These are phyloP conservation scores for Maconellicoccus hirsutus DNA, from an alignment of 1,140 invertebrate genomes.

Conservation along the genomic window DNA sequence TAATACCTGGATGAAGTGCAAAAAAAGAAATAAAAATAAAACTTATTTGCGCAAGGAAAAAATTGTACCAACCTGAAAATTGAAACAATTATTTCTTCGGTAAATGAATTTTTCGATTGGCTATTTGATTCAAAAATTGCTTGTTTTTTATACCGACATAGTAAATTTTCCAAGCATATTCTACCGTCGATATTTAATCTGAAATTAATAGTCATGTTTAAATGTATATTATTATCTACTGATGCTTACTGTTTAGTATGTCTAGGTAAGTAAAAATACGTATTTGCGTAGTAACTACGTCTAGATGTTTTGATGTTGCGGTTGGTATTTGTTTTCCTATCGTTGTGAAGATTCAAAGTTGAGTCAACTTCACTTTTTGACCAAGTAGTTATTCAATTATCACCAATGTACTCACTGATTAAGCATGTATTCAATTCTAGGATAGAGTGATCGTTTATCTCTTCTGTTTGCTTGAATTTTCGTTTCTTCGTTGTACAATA, in stretches of 20 bases:
- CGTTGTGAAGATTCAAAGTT: no score
- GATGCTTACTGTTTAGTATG: no score
- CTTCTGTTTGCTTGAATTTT: constrained; percentile 27
- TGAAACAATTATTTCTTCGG: constrained; percentile 26
- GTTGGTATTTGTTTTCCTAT: no score
- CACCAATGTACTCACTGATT: constrained; percentile 38
- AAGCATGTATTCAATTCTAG: constrained; percentile 38
- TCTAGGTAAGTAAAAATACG: no score
- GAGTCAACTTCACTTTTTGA: no score
- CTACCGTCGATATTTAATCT: constrained; percentile 24
- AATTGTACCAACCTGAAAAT: neutral
- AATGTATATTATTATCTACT: no score
- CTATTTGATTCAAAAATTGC: neutral
- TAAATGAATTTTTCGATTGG: constrained; percentile 6
- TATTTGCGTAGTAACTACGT: no score
- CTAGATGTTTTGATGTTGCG: no score
- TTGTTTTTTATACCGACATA: constrained; percentile 26
- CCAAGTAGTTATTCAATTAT: no score
- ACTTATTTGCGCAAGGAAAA: neutral
- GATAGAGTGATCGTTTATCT: constrained; percentile 35
- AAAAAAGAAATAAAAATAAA: neutral
- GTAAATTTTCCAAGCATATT: constrained; percentile 23
- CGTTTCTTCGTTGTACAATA: constrained; percentile 34
- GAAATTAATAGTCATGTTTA: neutral
- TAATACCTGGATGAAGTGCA: neutral